phyloP scores from a whole-genome alignment of 1,140 invertebrate genomes.

The Eriocheir sinensis region DNA sequence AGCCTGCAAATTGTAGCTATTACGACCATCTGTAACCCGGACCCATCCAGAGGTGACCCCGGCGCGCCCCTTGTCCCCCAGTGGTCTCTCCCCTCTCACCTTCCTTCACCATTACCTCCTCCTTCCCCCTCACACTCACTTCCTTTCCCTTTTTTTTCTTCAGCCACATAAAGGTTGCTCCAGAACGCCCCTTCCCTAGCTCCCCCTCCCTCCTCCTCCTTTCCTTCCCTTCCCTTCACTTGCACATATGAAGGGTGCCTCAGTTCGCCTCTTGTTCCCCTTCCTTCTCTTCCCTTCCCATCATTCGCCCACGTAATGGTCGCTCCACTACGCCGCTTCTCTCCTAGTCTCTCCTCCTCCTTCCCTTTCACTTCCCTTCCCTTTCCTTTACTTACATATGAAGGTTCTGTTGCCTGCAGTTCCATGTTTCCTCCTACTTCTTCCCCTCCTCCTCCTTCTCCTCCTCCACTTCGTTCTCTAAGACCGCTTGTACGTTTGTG shows the following conservation, averaged over 20 bases:
- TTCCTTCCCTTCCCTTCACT: not conserved
- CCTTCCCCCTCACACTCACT: not conserved
- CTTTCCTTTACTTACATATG: too few relatives aligned
- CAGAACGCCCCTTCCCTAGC: not conserved
- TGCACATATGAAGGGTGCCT: not conserved
- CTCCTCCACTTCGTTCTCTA: not conserved
- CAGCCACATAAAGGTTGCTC: too few relatives aligned
- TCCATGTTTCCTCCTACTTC: too few relatives aligned
- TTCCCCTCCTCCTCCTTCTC: not conserved
- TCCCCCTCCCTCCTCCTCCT: not conserved
- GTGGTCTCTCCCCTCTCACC: not conserved
- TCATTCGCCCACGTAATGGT: too few relatives aligned
- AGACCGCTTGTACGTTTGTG: not conserved
- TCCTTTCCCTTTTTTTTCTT: not conserved
- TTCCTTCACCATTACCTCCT: not conserved
- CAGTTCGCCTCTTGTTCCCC: not conserved
- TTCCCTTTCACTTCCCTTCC: too few relatives aligned
- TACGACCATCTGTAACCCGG: conserved; percentile 12
- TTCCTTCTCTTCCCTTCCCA: not conserved
- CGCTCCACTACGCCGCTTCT: too few relatives aligned
- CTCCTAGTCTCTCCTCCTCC: too few relatives aligned
- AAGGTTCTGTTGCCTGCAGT: too few relatives aligned
- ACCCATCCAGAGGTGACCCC: not conserved
- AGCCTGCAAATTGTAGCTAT: conserved; percentile 4
- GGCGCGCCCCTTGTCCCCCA: not conserved